These are phyloP conservation scores for Homarus americanus DNA, from an alignment of 1,140 invertebrate species.

Conservation along the genomic window DNA sequence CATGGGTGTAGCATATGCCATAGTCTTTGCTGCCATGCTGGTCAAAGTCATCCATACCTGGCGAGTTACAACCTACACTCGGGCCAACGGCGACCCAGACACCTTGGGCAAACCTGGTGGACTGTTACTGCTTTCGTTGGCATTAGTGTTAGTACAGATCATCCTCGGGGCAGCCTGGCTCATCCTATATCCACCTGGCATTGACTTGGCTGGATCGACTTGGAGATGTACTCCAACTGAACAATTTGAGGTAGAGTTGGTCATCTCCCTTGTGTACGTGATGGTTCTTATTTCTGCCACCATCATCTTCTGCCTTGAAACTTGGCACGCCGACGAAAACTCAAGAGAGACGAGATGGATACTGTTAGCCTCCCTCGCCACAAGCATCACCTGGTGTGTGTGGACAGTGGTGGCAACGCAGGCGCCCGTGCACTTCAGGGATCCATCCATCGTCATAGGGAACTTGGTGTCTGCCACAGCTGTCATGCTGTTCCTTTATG, in stretches of 20 bases:
- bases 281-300: conserved; percentile 79
- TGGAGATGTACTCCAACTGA: conserved; percentile 77
- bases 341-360: conserved; percentile 80
- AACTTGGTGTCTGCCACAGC: conserved; percentile 75
- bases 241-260: conserved; percentile 79
- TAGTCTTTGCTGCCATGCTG: conserved; percentile 79
- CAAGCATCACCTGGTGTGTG: conserved; percentile 78
- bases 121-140: conserved; percentile 76
- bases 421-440: conserved; percentile 76
- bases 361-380: conserved; percentile 77
- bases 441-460: conserved; percentile 75
- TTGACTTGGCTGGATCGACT: conserved; percentile 68
- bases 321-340: conserved; percentile 77
- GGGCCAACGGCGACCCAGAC: conserved; percentile 36
- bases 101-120: conserved; percentile 77
- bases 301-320: conserved; percentile 78
- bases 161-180: conserved; percentile 79
- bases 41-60: conserved; percentile 80
- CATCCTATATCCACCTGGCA: conserved; percentile 77
- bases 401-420: conserved; percentile 79
- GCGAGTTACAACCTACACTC: conserved; percentile 69
- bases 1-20: conserved; percentile 79
- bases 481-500: conserved; percentile 75
- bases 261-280: conserved; percentile 80
- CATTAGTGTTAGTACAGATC: conserved; percentile 77